Base-by-base conservation (phyloP, 30 jellyfish, hydroid and myxozoan species). In the Nemopilema nomurai region DNA sequence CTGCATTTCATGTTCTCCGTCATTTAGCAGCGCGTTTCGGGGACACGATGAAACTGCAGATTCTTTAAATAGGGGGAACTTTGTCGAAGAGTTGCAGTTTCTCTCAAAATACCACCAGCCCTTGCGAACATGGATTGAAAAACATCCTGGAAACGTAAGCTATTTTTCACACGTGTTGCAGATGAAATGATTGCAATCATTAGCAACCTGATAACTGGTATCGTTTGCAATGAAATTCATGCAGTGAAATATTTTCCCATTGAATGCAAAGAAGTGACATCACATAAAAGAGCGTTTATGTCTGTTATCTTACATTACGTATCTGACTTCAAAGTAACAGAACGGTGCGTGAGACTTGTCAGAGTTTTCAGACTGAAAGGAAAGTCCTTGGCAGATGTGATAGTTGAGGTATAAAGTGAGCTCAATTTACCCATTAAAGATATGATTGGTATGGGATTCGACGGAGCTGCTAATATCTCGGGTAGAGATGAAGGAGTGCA, bases 391-490 rank as follows among this genome's bases (percentile, higher is more conserved):
- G 91, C 87, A 8, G 81, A 18, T 1, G 51, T 57, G 81, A 4
- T 57, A 20, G 57, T 77, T 6, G 57, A 24, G 62, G 49, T 52
- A 51, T 29, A 51, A 31, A 19, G 53, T 30, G 88, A 62, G 64
- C 66, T 53, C 52, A 63, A 63, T 62, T 49, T 78, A 17, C 67
- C 79, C 1, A 62, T 78, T 23, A 29, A 53, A 28, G 49, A 78
- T 52, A 63, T 78, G 16, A 70, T 70, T 78, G 88, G 88, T 24
- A 78, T 51, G 53, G 88, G 88, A 0, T 78, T 70, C 28, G 81
- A 70, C 27, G 81, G 81, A n/a, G 81, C 81, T 70, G 62, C 81
- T n/a, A 70, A n/a, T n/a, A n/a, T n/a, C n/a, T n/a, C n/a, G n/a
- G n/a, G n/a, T n/a, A n/a, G 63, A 24, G 87, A 23, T 18, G 18